Evolutionary conservation across 1,140 invertebrate genomes (phyloP).

Genomic region (Aphelenchoides besseyi): DNA sequence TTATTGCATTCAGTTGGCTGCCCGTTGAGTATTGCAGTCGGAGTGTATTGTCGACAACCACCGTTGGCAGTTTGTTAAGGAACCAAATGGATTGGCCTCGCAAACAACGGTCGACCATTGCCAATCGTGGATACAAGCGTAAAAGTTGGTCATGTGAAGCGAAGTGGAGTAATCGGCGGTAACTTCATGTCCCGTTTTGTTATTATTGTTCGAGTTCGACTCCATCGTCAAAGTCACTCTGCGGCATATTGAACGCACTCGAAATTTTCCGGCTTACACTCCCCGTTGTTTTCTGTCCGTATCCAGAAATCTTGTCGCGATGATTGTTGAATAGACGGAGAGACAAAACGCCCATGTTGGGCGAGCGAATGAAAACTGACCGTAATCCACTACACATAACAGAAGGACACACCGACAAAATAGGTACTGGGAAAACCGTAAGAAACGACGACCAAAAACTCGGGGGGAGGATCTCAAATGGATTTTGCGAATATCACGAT

Average conservation of each 20-base stretch:
- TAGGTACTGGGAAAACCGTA: background rate
- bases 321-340: background rate
- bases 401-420: slow-evolving; percentile 1
- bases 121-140: background rate
- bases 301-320: background rate
- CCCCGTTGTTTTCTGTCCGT: background rate
- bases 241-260: background rate
- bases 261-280: background rate
- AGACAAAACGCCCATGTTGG: background rate
- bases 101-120: background rate
- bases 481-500: background rate
- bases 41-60: background rate
- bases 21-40: background rate
- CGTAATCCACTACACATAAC: background rate
- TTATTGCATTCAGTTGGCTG: background rate
- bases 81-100: background rate
- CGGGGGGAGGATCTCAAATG: background rate
- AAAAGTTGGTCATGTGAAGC: slow-evolving; percentile 3
- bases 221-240: background rate
- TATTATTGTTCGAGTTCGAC: slow-evolving; percentile 6
- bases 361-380: too few relatives aligned
- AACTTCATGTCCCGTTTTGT: slow-evolving; percentile 3
- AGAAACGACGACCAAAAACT: background rate
- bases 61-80: background rate
- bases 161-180: background rate